Base-by-base conservation (phyloP, 2,113 vertebrate species). In the Campylomormyrus tamandua region DNA sequence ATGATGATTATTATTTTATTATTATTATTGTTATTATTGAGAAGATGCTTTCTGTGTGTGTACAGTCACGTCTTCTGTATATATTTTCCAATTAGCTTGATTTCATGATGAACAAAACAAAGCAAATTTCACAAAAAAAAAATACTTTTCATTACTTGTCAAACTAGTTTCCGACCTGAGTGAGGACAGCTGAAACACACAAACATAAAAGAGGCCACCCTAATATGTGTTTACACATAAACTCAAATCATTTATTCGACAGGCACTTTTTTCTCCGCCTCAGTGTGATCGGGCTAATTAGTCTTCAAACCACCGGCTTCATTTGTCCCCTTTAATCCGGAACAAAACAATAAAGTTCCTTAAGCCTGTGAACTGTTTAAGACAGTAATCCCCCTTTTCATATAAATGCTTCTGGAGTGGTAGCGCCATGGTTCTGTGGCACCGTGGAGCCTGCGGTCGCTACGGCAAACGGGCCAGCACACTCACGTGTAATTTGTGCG, bases 401-500 rank as follows among this genome's bases (percentile, higher is more conserved):
- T 48, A 50, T 87, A 90, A 93, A 92, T 92, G 90, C 92, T 89
- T 92, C 89, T 90, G 91, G 94, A 93, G 92, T 88, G 89, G 88
- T 87, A 87, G 19, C 50, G 80, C 17, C 19, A n/a, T 46, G 89
- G 87, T 90, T 86, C 91, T 91, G 89, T 91, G 90, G 83, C 92
- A 77, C 89, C 87, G 93, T 94, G 74, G 92, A 95, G 91, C 92
- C 89, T 87, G 90, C 52, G 66, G 89, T 88, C 91, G 90, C 92
- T 90, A 80, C 93, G 94, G 94, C 56, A 19, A 91, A 8, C 15
- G 19, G 31, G 35, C 74, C 15, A 35, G 88, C 91, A 90, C 74
- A 56, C 90, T 89, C 91, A 66, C 88, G 84, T 42, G 19, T 52
- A 21, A 91, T 92, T 92, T 94, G 92, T 93, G 93, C 94, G 94